Evolutionary conservation across 2,797 vertebrate species (phyloP), one percentile per base, ranked within the genome.

Genomic region (Lepilemur ruficaudatus): DNA sequence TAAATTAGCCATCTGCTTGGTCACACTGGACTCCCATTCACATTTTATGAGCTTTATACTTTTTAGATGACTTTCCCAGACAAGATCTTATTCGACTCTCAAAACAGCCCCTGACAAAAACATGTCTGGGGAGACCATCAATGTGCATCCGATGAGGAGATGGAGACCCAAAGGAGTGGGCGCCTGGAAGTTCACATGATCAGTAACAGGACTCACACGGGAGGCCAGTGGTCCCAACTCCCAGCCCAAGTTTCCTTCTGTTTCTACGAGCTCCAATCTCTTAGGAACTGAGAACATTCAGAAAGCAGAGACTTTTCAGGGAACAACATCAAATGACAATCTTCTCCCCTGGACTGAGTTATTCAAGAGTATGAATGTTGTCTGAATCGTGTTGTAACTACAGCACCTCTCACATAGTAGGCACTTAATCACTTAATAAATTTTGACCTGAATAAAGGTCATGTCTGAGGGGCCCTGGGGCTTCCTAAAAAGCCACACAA

Each of bases 1-100:
- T 93, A 92, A 94, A 89, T 93, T 59, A 85, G 94, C 97, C 93
- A 95, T 96, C 78, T 97, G 96, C 38, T 88, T 75, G 43, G 63
- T 91, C 76, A 43, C 23, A 11, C 43, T 63, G 69, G 82, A 50
- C 48, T 73, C 85, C 50, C 50, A 35, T 63, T 87, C 79, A 55
- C 46, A 52, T 57, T 84, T 70, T 65, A 72, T n/a, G 78, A 78
- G 80, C n/a, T 79, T 95, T 75, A 23, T 67, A 41, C 67, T 79
- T 88, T 83, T 73, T 28, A 92, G 88, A 86, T 67, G 86, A 87
- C 93, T 94, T 94, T 94, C 59, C 65, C 30, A 61, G 82, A 48
- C 20, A 73, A 9, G 52, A 14, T 65, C 59, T 15, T 41, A 57
- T 50, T 63, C 67, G 61, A 59, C 91, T 59, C 61, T 97, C 72